Percentiles rank a stretch among this genome's conserved stretches.
phyloP scores from a whole-genome alignment of 2,888 invertebrate genomes.

The Tenthredo scrophulariae region DNA sequence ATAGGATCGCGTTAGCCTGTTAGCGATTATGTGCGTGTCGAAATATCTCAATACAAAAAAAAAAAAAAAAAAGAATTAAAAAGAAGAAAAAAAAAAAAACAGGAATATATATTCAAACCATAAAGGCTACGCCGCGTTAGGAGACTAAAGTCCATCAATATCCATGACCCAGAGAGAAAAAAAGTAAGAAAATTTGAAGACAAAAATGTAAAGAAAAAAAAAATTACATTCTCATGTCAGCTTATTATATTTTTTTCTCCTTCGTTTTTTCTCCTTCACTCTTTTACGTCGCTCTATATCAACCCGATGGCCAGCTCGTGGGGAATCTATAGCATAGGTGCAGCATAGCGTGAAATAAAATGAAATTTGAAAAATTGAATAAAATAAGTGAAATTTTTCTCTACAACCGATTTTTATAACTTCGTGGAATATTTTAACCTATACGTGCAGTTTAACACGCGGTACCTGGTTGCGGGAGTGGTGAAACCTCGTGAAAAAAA shows the following conservation, averaged over 20 bases:
- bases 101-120: background rate
- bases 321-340: too few species aligned
- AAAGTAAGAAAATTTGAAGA: background rate
- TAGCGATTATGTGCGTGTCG: conserved; percentile 51
- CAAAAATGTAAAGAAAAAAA: background rate
- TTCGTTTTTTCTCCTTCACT: too few species aligned
- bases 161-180: background rate
- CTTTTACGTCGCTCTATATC: too few species aligned
- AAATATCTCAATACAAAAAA: conserved; percentile 44
- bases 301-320: too few species aligned
- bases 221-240: background rate
- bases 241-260: background rate
- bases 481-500: background rate
- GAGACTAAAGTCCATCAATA: conserved; percentile 24
- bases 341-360: background rate
- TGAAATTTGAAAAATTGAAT: background rate
- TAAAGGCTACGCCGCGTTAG: conserved; percentile 16
- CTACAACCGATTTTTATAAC: background rate
- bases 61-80: too few species aligned
- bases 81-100: background rate
- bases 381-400: background rate
- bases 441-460: too few species aligned
- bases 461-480: background rate
- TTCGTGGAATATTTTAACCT: background rate
- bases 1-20: conserved; percentile 43